Evolutionary conservation across 2,888 invertebrate species (phyloP), one percentile per base, ranked within the genome.

Genomic region (Candidula unifasciata): DNA sequence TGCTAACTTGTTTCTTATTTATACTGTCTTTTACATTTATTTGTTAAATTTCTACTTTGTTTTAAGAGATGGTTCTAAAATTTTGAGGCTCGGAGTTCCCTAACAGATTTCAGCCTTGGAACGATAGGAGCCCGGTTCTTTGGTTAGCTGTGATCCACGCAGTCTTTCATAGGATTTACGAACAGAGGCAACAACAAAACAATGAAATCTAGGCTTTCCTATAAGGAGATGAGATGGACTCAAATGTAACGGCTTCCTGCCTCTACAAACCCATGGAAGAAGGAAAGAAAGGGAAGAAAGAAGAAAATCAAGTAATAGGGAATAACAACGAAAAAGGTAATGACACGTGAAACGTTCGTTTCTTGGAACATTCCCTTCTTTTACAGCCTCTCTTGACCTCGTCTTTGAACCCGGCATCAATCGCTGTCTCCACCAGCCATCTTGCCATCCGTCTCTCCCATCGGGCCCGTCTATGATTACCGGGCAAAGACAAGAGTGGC

Each of bases 381-480:
- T 16, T 21, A 24, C 54, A 54, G 74, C 74, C 74, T 54, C 30
- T 27, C 6, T 74, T 37, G 44, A 44, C 54, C 27, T 54, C 21
- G 3, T 54, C 30, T 27, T 16, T 54, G 27, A 30, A 18, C 74
- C n/a, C 30, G 8, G 21, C 54, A 74, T 74, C 74, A 54, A 74
- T 74, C n/a, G 27, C 18, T 33, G 74, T 54, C 54, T 30, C 54
- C 54, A 16, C 54, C 6, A 18, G 8, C 54, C 27, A 21, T 74
- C 74, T 30, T 54, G 30, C 30, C 74, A 74, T 74, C 52, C 74
- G 52, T 74, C 24, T 54, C 54, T 74, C 30, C 33, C 2, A 13
- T 54, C 27, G 30, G 52, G 54, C 13, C 30, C 54, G 54, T 54
- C 30, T 54, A 74, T 74, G 74, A 74, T 74, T 74, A 74, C 74